Conservation (phyloP, 2,888 invertebrate genomes). For the Sesia bembeciformis region DNA sequence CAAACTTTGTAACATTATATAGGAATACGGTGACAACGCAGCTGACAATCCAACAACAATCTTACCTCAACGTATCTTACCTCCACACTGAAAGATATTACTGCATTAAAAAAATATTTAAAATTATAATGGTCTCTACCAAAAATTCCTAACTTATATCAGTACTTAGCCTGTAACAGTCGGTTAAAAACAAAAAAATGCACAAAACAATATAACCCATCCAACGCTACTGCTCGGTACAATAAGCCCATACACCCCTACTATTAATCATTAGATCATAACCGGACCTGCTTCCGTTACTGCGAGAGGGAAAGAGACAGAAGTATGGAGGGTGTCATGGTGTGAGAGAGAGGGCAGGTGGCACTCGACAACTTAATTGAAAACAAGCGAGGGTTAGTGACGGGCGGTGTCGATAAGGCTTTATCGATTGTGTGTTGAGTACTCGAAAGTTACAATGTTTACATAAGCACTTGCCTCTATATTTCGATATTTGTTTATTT, state of each 20-base stretch:
- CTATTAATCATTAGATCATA: slow-evolving; percentile 57
- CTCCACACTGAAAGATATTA: too few relatives aligned
- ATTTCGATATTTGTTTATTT: too few relatives aligned
- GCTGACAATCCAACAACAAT: too few relatives aligned
- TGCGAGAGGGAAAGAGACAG: slow-evolving; percentile 24
- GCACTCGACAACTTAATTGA: slow-evolving; percentile 64
- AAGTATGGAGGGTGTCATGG: slow-evolving; percentile 6
- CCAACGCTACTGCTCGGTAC: not conserved
- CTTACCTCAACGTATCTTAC: too few relatives aligned
- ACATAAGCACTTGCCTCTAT: not conserved
- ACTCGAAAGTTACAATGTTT: not conserved
- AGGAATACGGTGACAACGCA: too few relatives aligned
- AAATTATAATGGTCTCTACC: not conserved
- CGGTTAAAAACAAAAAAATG: not conserved
- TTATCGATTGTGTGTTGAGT: slow-evolving; percentile 20
- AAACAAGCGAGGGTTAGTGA: slow-evolving; percentile 38
- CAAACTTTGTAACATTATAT: too few relatives aligned
- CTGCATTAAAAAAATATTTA: too few relatives aligned
- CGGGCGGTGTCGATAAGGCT: slow-evolving; percentile 17
- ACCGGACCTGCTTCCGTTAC: slow-evolving; percentile 54
- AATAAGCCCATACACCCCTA: slow-evolving; percentile 27
- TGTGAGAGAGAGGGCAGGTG: slow-evolving; percentile 20
- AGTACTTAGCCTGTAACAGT: not conserved
- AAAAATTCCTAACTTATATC: not conserved
- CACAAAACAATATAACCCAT: not conserved